These are phyloP conservation scores for Seriola quinqueradiata DNA, from an alignment of 2,113 vertebrate species.

Conservation along the genomic window DNA sequence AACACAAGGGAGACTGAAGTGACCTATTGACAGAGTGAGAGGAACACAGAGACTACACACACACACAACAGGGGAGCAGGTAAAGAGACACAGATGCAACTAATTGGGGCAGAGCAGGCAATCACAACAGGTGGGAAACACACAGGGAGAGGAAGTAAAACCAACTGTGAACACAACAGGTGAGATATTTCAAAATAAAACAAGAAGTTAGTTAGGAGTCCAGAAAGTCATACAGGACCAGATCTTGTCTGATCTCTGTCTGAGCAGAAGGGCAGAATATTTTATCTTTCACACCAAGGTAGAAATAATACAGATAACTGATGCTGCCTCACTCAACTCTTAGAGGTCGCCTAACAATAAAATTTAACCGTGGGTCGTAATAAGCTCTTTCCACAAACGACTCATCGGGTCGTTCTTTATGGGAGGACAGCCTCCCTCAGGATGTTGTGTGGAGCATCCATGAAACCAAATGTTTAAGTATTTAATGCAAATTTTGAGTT, in stretches of 20 bases:
- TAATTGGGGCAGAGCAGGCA: too few relatives aligned
- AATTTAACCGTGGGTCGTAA: neutral
- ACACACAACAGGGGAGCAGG: too few relatives aligned
- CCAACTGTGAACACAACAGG: too few relatives aligned
- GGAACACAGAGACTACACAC: too few relatives aligned
- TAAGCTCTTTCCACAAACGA: neutral
- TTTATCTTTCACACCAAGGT: neutral
- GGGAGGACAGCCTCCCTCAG: neutral
- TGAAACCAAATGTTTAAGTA: neutral
- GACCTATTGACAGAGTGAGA: too few relatives aligned
- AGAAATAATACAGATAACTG: neutral
- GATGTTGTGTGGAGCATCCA: neutral
- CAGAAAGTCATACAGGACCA: too few relatives aligned
- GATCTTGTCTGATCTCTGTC: neutral
- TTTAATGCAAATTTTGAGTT: slow-evolving; percentile 9
- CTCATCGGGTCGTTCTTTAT: neutral
- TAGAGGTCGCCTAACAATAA: neutral
- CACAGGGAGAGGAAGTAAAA: too few relatives aligned
- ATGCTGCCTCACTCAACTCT: neutral
- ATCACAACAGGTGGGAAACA: too few relatives aligned
- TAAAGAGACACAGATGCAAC: too few relatives aligned
- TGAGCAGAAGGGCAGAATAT: neutral
- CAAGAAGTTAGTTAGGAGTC: too few relatives aligned
- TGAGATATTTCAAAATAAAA: too few relatives aligned
- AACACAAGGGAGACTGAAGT: too few relatives aligned